Evolutionary conservation across 1,140 invertebrate genomes (phyloP), one percentile per base, ranked within the genome.

Genomic region (Antheraea mylitta): DNA sequence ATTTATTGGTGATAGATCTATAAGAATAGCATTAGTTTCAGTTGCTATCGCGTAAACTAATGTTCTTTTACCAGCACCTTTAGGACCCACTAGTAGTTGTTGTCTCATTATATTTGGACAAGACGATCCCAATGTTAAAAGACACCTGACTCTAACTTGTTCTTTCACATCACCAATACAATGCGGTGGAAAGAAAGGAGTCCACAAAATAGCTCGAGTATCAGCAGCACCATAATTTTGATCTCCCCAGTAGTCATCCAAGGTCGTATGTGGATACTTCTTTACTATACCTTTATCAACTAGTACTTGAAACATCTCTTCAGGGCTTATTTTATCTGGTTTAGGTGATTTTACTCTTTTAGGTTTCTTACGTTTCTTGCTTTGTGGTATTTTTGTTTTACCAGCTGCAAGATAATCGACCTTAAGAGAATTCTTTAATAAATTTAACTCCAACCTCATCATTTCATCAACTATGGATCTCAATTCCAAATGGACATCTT

Each of bases 221-320:
- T 89, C 88, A n/a, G 89, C 88, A 37, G 88, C 85, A 30, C 85
- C 86, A 71, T 87, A 90, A 71, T 87, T 90, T 76, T 70, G 74
- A 67, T 90, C 88, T 18, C 87, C 87, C 88, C 86, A 89, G 70
- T 75, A 91, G 58, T 90, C 86, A 36, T 91, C 84, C 7, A 91
- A 72, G 6, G 76, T 87, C 13, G 68, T 73, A 7, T 66, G 75
- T 9, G 86, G 86, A 76, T 90, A 90, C 66, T 86, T 81, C 74
- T 70, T 78, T 59, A 91, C 73, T 42, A 91, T 87, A n/a, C 87
- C 85, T 75, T 81, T 77, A 71, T 90, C 88, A 9, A 83, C 86
- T 65, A 92, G 78, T 30, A 72, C 64, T 74, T 92, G 90, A 71
- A 92, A 90, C 84, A 92, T 86, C 18, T 36, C 38, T 19, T 72